phyloP scores from a whole-genome alignment of 2,797 vertebrate species.

The Danio jaintianensis region DNA sequence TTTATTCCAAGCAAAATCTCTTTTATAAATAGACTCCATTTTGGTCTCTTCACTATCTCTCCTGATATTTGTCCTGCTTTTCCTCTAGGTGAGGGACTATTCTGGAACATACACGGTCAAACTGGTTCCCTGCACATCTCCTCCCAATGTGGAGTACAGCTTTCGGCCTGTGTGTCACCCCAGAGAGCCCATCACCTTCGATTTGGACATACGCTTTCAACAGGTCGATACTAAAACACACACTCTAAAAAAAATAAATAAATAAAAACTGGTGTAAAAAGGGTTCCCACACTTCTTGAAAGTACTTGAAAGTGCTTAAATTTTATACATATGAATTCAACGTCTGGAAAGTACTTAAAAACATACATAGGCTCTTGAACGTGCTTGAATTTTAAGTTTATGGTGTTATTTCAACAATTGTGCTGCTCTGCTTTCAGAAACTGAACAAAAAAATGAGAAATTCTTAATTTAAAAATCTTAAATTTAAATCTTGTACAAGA shows the following conservation, averaged over 20 bases:
- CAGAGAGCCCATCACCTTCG: slow-evolving; percentile 85
- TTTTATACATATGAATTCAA: too few relatives aligned
- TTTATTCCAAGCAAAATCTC: background rate
- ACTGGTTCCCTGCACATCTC: slow-evolving; percentile 86
- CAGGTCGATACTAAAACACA: slow-evolving; percentile 77
- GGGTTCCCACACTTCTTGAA: too few relatives aligned
- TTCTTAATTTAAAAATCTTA: too few relatives aligned
- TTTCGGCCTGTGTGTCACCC: slow-evolving; percentile 88
- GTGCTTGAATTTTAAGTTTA: too few relatives aligned
- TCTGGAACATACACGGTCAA: slow-evolving; percentile 91
- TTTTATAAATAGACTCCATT: background rate
- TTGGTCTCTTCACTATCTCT: background rate
- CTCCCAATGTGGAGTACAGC: slow-evolving; percentile 82
- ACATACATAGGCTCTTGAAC: too few relatives aligned
- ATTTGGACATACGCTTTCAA: slow-evolving; percentile 93
- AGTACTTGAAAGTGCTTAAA: too few relatives aligned
- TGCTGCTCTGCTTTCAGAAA: too few relatives aligned
- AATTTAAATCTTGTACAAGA: too few relatives aligned
- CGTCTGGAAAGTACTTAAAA: too few relatives aligned
- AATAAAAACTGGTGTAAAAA: too few relatives aligned
- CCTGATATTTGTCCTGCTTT: background rate
- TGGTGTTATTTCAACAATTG: too few relatives aligned
- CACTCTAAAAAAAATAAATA: background rate
- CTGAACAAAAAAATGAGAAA: too few relatives aligned
- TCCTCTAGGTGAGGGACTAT: slow-evolving; percentile 90